A percentile compares a stretch with the other conserved stretches of the same genome.
phyloP scores from a whole-genome alignment of 2,797 vertebrate genomes.

The Peromyscus attwateri region DNA sequence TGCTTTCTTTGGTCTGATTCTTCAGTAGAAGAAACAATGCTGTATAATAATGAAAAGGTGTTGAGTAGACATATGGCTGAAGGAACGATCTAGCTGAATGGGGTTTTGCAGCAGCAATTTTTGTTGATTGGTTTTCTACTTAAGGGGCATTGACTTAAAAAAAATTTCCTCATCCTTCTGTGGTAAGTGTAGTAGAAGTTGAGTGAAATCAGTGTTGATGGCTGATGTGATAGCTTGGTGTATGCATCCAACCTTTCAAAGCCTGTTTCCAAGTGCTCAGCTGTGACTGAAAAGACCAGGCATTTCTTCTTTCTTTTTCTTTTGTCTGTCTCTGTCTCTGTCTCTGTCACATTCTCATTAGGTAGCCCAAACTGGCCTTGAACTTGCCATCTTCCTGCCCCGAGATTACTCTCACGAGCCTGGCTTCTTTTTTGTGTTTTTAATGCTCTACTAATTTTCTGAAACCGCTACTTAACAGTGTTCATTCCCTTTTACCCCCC shows the following conservation, averaged over 20 bases:
- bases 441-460: slow-evolving; percentile 37
- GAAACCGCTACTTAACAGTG: slow-evolving; percentile 23
- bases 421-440: slow-evolving; percentile 10
- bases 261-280: slow-evolving; percentile 15
- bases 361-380: background rate
- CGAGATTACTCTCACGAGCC: background rate
- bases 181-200: slow-evolving; percentile 50
- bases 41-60: slow-evolving; percentile 56
- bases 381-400: background rate
- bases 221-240: slow-evolving; percentile 44
- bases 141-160: slow-evolving; percentile 51
- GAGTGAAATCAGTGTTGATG: slow-evolving; percentile 68
- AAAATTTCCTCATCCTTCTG: slow-evolving; percentile 36
- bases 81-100: slow-evolving; percentile 61
- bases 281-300: slow-evolving; percentile 26
- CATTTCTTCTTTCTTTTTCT: background rate
- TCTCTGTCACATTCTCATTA: background rate
- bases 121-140: slow-evolving; percentile 63
- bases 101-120: slow-evolving; percentile 63
- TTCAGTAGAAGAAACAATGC: background rate
- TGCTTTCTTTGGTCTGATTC: slow-evolving; percentile 9
- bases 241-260: slow-evolving; percentile 34
- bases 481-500: background rate
- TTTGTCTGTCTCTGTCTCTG: background rate
- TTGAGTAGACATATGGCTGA: slow-evolving; percentile 50